These are phyloP conservation scores for Aythya baeri DNA, from an alignment of 2,113 vertebrate species.

Conservation along the genomic window DNA sequence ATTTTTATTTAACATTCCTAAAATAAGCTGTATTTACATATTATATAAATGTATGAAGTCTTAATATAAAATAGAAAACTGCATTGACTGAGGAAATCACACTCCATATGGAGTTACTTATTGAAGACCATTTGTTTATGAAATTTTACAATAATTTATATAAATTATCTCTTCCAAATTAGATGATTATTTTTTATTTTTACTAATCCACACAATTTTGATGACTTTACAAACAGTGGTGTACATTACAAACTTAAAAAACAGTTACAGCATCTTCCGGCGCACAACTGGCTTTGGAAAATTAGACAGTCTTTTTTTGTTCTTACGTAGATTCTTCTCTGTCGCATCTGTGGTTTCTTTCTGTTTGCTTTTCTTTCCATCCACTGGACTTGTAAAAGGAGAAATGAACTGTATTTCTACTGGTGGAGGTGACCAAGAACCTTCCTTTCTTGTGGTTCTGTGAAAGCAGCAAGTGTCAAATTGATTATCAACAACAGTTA, in stretches of 20 bases:
- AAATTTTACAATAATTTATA: slow-evolving; percentile 89
- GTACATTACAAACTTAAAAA: slow-evolving; percentile 78
- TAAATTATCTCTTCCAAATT: slow-evolving; percentile 87
- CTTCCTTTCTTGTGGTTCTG: slow-evolving; percentile 76
- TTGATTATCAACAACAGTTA: not conserved
- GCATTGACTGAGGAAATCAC: slow-evolving; percentile 78
- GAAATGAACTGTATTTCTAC: slow-evolving; percentile 86
- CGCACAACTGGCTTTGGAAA: slow-evolving; percentile 90
- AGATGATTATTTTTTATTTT: slow-evolving; percentile 54
- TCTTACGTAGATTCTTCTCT: slow-evolving; percentile 77
- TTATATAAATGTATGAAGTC: slow-evolving; percentile 87
- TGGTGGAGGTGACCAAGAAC: slow-evolving; percentile 76
- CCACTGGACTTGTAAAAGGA: slow-evolving; percentile 83
- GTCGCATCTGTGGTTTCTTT: slow-evolving; percentile 54
- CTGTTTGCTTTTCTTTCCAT: slow-evolving; percentile 60
- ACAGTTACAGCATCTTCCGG: slow-evolving; percentile 89
- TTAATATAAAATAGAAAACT: slow-evolving; percentile 86
- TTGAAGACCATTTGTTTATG: slow-evolving; percentile 78
- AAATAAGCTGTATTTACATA: slow-evolving; percentile 90
- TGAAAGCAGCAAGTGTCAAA: not conserved
- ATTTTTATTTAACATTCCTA: slow-evolving; percentile 93
- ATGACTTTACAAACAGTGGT: slow-evolving; percentile 80
- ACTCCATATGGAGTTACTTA: slow-evolving; percentile 81
- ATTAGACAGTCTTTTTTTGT: slow-evolving; percentile 81
- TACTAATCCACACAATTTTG: slow-evolving; percentile 74